These are phyloP conservation scores for Tangara arthus DNA, from an alignment of 2,797 vertebrate genomes.

Conservation along the genomic window DNA sequence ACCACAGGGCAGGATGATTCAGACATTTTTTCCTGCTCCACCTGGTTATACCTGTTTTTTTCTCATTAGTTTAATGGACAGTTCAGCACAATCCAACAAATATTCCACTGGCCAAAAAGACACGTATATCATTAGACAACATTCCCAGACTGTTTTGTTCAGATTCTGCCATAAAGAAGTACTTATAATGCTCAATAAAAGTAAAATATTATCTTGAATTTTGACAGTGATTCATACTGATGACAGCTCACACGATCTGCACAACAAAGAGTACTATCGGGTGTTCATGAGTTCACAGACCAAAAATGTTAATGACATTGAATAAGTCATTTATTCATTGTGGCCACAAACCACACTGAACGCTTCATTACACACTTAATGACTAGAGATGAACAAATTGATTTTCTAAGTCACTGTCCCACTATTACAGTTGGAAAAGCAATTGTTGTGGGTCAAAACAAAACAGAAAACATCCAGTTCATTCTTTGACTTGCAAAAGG, in stretches of 20 bases:
- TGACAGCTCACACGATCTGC: background rate
- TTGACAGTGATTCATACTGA: background rate
- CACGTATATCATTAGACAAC: background rate
- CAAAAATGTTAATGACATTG: background rate
- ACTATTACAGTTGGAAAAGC: background rate
- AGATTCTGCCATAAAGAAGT: background rate
- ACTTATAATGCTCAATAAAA: background rate
- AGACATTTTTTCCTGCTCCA: background rate
- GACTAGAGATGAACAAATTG: background rate
- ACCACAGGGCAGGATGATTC: background rate
- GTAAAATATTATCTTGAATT: background rate
- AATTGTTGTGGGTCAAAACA: background rate
- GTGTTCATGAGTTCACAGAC: background rate
- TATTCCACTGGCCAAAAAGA: background rate
- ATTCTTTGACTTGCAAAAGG: background rate
- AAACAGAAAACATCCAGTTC: background rate
- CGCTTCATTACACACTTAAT: constrained; percentile 5
- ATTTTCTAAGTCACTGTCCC: background rate
- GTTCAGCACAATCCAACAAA: background rate
- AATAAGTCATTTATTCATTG: constrained; percentile 1
- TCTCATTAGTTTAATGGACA: background rate
- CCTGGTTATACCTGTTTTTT: background rate
- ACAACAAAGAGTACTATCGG: fast-evolving
- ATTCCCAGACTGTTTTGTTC: background rate
- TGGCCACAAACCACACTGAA: background rate